Conservation (phyloP, 2,888 invertebrate genomes). For the Drosophila tripunctata region DNA sequence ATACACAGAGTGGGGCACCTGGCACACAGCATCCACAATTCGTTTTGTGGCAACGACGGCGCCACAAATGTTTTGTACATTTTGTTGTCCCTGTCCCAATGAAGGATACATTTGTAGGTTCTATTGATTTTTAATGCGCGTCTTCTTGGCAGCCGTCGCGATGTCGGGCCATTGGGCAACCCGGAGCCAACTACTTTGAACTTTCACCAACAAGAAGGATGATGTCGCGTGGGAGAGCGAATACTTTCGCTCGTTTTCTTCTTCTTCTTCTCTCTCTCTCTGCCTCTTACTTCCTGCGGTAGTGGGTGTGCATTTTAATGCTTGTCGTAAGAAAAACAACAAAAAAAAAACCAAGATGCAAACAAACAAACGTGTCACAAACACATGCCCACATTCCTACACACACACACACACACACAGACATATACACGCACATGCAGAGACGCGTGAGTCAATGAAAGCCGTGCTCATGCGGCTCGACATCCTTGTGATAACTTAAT, state of each 20-base stretch:
- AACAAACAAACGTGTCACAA: slow-evolving; percentile 42
- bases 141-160: slow-evolving; percentile 55
- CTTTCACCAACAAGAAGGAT: slow-evolving; percentile 33
- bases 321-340: slow-evolving; percentile 37
- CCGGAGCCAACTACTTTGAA: slow-evolving; percentile 59
- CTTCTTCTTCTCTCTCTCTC: not conserved
- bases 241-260: not conserved
- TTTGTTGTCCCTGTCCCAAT: slow-evolving; percentile 33
- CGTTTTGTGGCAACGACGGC: slow-evolving; percentile 41
- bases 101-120: slow-evolving; percentile 71
- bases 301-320: slow-evolving; percentile 55
- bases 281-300: not conserved
- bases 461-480: slow-evolving; percentile 29
- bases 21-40: slow-evolving; percentile 30
- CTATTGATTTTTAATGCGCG: slow-evolving; percentile 74
- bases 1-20: slow-evolving; percentile 20
- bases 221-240: slow-evolving; percentile 37
- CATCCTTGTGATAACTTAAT: slow-evolving; percentile 67
- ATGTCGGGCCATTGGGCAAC: slow-evolving; percentile 34
- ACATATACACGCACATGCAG: not conserved
- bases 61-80: slow-evolving; percentile 59
- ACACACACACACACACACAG: slow-evolving; percentile 6
- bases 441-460: not conserved
- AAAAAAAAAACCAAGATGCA: slow-evolving; percentile 38
- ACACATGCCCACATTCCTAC: slow-evolving; percentile 8